A percentile compares a stretch with the other conserved stretches of the same genome.
Evolutionary conservation across 2,888 invertebrate species (phyloP).

Genomic region (Heteromurus nitidus): DNA sequence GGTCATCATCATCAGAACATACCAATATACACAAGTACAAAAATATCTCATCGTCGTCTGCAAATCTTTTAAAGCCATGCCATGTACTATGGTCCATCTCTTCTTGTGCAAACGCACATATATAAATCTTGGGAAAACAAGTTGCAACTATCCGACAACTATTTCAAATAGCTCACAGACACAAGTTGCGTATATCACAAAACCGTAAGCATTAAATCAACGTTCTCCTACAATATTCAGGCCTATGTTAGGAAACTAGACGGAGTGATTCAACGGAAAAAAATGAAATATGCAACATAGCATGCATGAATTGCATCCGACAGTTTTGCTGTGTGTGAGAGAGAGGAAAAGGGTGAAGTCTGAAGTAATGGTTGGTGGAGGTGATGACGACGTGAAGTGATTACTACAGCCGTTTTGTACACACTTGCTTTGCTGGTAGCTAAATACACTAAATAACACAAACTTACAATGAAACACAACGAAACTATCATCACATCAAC

Average conservation of each 20-base stretch:
- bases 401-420: no score
- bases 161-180: background rate
- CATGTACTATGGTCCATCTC: no score
- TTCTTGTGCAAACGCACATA: background rate
- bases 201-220: background rate
- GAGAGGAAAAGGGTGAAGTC: background rate
- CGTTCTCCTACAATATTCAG: background rate
- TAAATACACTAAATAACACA: background rate
- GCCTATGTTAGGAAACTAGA: constrained; percentile 14
- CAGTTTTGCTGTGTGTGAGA: constrained; percentile 9
- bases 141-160: background rate
- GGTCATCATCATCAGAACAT: constrained; percentile 16
- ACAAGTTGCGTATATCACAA: background rate
- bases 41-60: no score
- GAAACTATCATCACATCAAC: background rate
- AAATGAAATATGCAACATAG: constrained; percentile 24
- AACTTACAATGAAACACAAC: background rate
- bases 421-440: no score
- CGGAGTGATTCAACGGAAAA: constrained; percentile 3
- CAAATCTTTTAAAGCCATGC: no score
- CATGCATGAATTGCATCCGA: constrained; percentile 39
- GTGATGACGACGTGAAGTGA: constrained; percentile 24
- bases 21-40: no score
- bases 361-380: background rate
- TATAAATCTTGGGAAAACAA: constrained; percentile 16